Evolutionary conservation across 2,113 vertebrate genomes (phyloP).

Genomic region (Rattus rattus): DNA sequence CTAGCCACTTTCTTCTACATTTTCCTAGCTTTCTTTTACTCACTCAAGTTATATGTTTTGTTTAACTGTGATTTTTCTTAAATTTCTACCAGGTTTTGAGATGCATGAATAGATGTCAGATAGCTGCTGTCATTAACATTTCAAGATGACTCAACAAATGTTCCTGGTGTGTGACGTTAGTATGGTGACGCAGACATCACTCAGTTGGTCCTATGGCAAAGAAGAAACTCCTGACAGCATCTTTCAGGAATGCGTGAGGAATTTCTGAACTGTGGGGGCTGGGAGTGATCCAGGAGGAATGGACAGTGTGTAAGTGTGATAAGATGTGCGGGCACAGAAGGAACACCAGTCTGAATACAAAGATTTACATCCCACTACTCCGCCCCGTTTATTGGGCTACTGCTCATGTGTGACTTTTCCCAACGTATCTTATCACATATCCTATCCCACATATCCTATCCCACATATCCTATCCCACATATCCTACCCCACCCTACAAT

Average conservation of each 20-base stretch:
- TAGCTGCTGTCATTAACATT: neutral
- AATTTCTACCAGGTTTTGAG: neutral
- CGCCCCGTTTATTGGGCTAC: neutral
- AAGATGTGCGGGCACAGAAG: neutral
- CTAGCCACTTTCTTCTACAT: neutral
- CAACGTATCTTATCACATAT: too few species aligned
- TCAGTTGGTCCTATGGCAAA: too few species aligned
- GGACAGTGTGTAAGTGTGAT: too few species aligned
- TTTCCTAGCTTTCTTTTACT: neutral
- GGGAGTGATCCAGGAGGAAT: neutral
- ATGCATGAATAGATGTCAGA: neutral
- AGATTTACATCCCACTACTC: neutral
- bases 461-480: too few species aligned
- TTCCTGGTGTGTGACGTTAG: neutral
- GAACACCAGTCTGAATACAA: neutral
- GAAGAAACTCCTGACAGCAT: neutral
- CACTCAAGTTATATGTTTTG: neutral
- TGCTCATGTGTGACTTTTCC: neutral
- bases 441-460: too few species aligned
- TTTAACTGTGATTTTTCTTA: slow-evolving; percentile 4
- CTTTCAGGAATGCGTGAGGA: neutral
- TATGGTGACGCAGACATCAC: neutral
- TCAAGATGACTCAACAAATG: slow-evolving; percentile 16
- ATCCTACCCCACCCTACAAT: too few species aligned
- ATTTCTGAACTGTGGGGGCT: neutral